phyloP scores from a whole-genome alignment of 2,113 vertebrate species.

The Suncus etruscus region DNA sequence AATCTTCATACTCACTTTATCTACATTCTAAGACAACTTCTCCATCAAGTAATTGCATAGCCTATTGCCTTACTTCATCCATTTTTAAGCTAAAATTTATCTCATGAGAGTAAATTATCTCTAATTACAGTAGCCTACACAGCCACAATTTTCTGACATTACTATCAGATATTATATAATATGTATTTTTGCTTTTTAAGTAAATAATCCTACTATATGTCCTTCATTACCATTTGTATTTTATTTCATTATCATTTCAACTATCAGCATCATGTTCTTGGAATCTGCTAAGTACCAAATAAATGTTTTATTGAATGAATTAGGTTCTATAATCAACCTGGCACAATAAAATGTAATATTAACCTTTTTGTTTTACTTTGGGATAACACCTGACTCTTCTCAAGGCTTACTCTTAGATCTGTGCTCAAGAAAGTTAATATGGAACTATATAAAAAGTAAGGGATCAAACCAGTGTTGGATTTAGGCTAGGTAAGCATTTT shows the following conservation, averaged over 20 bases:
- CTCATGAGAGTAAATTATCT: not conserved
- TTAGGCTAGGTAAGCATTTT: too few relatives aligned
- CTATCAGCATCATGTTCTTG: not conserved
- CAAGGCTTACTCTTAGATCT: too few relatives aligned
- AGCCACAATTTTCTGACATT: constrained; percentile 24
- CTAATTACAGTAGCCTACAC: not conserved
- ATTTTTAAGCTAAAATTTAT: not conserved
- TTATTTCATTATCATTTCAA: constrained; percentile 15
- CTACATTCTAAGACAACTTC: constrained; percentile 3
- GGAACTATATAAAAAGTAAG: too few relatives aligned
- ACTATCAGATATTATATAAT: not conserved
- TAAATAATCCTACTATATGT: not conserved
- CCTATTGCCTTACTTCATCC: not conserved
- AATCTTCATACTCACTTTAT: not conserved
- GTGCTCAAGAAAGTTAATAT: too few relatives aligned
- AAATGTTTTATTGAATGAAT: not conserved
- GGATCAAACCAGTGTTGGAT: too few relatives aligned
- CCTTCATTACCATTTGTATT: not conserved
- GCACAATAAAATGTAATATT: too few relatives aligned
- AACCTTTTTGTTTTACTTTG: too few relatives aligned
- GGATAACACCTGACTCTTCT: too few relatives aligned
- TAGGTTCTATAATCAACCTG: not conserved
- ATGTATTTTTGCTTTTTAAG: not conserved
- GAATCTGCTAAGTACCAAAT: not conserved
- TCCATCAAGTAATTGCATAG: not conserved